These are phyloP conservation scores for Saccopteryx bilineata DNA, from an alignment of 2,113 vertebrate species.

Conservation along the genomic window DNA sequence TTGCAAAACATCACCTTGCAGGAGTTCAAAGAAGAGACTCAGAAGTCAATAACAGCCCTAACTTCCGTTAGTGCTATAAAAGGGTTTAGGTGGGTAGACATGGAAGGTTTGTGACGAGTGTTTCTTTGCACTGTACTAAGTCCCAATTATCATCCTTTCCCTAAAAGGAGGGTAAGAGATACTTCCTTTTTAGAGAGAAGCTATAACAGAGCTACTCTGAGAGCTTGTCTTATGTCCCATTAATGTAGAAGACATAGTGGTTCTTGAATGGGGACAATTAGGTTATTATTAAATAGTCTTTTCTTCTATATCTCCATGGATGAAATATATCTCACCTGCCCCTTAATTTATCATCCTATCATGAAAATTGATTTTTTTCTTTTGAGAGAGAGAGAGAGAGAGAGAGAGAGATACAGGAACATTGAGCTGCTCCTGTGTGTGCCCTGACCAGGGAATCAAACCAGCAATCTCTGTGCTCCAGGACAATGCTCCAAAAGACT, in stretches of 20 bases:
- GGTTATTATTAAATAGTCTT: background rate
- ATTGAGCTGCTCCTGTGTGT: too few species aligned
- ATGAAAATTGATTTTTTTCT: background rate
- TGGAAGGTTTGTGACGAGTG: background rate
- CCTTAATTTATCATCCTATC: background rate
- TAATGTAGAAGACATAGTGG: background rate
- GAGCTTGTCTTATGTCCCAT: background rate
- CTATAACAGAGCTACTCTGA: background rate
- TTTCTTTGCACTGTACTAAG: background rate
- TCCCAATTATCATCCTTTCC: background rate
- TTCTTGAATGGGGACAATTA: conserved; percentile 4
- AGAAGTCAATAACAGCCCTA: background rate
- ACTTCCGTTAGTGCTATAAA: background rate
- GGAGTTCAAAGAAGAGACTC: background rate
- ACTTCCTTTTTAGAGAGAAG: background rate
- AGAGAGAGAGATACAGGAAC: too few species aligned
- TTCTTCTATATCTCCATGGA: background rate
- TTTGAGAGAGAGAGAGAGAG: too few species aligned
- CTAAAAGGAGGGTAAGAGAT: background rate
- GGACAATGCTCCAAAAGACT: too few species aligned
- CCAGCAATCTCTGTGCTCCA: too few species aligned
- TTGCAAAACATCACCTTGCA: background rate
- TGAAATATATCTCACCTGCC: too few species aligned
- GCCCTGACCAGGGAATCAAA: too few species aligned
- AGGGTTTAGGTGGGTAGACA: background rate